Evolutionary conservation across 2,113 vertebrate genomes (phyloP).

Genomic region (Orycteropus afer): DNA sequence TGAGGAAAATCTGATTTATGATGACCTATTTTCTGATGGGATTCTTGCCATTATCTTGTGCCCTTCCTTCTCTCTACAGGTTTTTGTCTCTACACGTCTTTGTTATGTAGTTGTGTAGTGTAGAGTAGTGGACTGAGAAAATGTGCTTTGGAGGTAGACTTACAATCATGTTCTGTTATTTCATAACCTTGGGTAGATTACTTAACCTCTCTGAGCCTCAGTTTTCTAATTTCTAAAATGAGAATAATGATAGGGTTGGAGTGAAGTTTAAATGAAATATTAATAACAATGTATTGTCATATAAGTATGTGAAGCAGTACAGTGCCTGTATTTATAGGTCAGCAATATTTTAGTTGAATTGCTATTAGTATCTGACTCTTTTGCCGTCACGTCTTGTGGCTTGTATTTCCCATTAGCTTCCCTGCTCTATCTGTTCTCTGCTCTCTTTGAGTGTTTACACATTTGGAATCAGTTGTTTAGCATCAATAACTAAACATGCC

Average conservation of each 20-base stretch:
- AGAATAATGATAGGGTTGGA: not conserved
- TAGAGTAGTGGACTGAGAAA: not conserved
- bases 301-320: not conserved
- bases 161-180: not conserved
- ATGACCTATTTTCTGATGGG: not conserved
- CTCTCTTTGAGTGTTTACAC: not conserved
- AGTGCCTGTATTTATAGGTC: not conserved
- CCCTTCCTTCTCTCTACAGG: not conserved
- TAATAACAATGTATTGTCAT: not conserved
- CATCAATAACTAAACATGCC: not conserved
- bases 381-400: not conserved
- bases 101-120: not conserved
- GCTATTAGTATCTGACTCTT: not conserved
- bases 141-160: not conserved
- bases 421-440: not conserved
- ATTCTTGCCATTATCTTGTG: not conserved
- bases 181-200: not conserved
- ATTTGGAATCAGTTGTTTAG: not conserved
- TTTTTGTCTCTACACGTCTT: not conserved
- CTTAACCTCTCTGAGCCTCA: not conserved
- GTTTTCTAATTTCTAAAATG: constrained; percentile 15
- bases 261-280: not conserved
- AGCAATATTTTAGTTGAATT: not conserved
- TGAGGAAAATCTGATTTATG: not conserved
- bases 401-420: not conserved